Percentiles rank a stretch among this genome's conserved stretches.
Evolutionary conservation across 1,140 invertebrate species (phyloP).

Genomic region (Berghia stephanieae): DNA sequence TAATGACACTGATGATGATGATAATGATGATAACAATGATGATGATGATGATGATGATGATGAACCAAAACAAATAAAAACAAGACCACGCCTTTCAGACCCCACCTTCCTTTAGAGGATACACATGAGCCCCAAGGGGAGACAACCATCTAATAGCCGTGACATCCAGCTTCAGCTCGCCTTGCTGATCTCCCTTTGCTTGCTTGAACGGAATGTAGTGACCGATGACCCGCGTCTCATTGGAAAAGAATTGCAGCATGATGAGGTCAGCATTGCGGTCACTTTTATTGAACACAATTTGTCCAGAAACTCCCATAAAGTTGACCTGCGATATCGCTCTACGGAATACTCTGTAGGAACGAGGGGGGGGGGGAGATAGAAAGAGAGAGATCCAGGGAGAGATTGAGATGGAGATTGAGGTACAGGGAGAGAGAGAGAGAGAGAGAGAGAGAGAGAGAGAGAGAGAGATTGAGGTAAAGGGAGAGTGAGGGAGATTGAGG

Average conservation of each 20-base stretch:
- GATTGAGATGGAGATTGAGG: too few relatives aligned
- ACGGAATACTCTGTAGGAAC: constrained; percentile 66
- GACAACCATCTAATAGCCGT: constrained; percentile 75
- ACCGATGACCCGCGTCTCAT: constrained; percentile 71
- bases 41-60: constrained; percentile 76
- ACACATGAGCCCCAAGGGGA: constrained; percentile 65
- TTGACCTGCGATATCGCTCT: constrained; percentile 69
- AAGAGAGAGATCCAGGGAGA: too few relatives aligned
- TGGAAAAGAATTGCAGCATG: constrained; percentile 77
- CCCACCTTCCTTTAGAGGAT: not conserved
- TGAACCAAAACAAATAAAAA: constrained; percentile 70
- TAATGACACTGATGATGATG: constrained; percentile 72
- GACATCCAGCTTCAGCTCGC: constrained; percentile 69
- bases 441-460: not conserved
- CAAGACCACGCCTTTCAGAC: not conserved
- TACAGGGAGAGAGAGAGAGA: too few relatives aligned
- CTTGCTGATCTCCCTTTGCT: constrained; percentile 38
- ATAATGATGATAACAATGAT: constrained; percentile 77
- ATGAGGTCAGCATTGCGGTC: constrained; percentile 77
- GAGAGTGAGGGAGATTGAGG: not conserved
- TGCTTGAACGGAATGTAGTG: constrained; percentile 71
- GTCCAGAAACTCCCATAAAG: constrained; percentile 82
- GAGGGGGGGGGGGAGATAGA: too few relatives aligned
- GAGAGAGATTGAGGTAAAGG: too few relatives aligned
- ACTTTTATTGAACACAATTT: constrained; percentile 76